Percentiles rank a stretch among this genome's conserved stretches.
Evolutionary conservation across 1,140 invertebrate species (phyloP).

Genomic region (Procambarus clarkii): DNA sequence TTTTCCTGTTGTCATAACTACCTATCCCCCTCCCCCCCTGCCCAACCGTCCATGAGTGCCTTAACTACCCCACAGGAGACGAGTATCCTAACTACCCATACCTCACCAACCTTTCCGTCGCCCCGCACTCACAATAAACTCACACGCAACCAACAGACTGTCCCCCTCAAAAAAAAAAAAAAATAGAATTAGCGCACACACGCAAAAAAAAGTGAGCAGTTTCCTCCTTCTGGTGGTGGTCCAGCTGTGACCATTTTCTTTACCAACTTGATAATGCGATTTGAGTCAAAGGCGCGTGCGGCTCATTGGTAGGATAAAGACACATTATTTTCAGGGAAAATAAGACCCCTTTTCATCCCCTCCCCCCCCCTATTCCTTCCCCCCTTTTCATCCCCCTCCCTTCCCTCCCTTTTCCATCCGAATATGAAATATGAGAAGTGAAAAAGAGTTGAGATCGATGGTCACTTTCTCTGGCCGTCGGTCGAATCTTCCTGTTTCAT

Average conservation of each 20-base stretch:
- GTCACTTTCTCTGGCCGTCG: constrained; percentile 7
- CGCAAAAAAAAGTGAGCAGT: too few relatives aligned
- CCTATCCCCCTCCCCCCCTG: too few relatives aligned
- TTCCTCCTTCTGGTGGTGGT: neutral
- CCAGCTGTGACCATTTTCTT: constrained; percentile 66
- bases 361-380: neutral
- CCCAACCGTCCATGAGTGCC: too few relatives aligned
- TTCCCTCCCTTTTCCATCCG: constrained; percentile 3
- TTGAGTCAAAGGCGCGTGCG: constrained; percentile 35
- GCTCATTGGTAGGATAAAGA: constrained; percentile 38
- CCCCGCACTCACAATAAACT: too few relatives aligned
- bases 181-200: too few relatives aligned
- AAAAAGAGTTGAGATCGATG: constrained; percentile 58
- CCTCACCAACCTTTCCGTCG: too few relatives aligned
- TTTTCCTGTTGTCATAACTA: too few relatives aligned
- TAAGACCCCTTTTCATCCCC: constrained; percentile 29
- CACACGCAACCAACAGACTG: too few relatives aligned
- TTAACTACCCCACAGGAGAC: too few relatives aligned
- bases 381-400: neutral
- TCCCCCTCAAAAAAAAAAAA: too few relatives aligned
- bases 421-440: constrained; percentile 58
- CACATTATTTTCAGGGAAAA: constrained; percentile 63
- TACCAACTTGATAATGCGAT: constrained; percentile 62
- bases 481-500: neutral
- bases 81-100: too few relatives aligned